phyloP scores from a whole-genome alignment of 2,797 vertebrate genomes.

The Mycteria americana region DNA sequence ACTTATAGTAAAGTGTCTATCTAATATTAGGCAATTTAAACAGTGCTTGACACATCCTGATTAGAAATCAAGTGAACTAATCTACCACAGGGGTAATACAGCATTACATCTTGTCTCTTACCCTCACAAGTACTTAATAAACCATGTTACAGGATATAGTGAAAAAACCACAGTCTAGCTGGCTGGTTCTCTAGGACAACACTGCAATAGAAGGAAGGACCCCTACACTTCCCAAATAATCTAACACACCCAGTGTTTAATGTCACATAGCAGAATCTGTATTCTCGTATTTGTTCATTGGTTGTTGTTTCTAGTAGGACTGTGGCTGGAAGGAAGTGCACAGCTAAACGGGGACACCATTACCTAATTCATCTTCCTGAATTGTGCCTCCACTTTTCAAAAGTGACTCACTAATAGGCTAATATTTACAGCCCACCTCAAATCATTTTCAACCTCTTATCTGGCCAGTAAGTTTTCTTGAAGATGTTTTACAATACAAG shows the following conservation, averaged over 20 bases:
- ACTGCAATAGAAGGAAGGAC: not conserved
- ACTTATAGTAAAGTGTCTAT: not conserved
- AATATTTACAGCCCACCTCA: not conserved
- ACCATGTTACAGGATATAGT: not conserved
- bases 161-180: not conserved
- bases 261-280: not conserved
- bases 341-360: not conserved
- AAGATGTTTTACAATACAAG: not conserved
- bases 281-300: rapidly evolving
- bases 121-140: not conserved
- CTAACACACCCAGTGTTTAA: not conserved
- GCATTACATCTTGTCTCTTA: not conserved
- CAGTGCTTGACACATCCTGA: not conserved
- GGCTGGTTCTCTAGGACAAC: not conserved
- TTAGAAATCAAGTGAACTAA: not conserved
- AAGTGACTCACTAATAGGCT: not conserved
- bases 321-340: not conserved
- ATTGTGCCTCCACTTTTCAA: not conserved
- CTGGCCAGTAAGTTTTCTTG: not conserved
- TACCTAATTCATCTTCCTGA: not conserved
- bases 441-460: not conserved
- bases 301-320: not conserved
- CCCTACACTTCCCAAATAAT: not conserved
- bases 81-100: not conserved
- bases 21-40: not conserved